Base-by-base conservation (phyloP, 2,113 vertebrate genomes). In the Solea solea region DNA sequence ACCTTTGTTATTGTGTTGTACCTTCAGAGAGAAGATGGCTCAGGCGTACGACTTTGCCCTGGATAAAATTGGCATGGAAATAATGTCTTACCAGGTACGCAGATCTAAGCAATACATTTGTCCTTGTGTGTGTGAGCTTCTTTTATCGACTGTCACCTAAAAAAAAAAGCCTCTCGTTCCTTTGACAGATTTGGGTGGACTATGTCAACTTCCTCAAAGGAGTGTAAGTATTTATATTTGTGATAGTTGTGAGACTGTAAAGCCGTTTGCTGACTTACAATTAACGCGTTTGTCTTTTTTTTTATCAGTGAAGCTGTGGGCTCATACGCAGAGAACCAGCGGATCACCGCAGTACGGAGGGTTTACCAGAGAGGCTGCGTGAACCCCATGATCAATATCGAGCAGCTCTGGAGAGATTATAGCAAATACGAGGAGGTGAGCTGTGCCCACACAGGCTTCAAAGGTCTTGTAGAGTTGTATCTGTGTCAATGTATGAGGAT, bases 51-150 rank as follows among this genome's bases (percentile, higher is more conserved):
- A 99, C 92, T 99, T 99, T 93, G 98, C 98, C 75, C 92, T 99
- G 85, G 98, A 99, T 94, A 99, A 99, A 95, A 99, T 99, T 86
- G 98, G 98, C 88, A 99, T 99, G 98, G 98, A 99, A 93, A 99
- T 99, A 75, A 99, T 99, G 98, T 98, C 97, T 62, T 99, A 99
- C 83, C 98, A 99, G 96, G 97, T 98, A 95, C 80, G 45, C 12
- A 49, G 5, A 48, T 54, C 14, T 54, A 28, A 28, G 2, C 27
- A 3, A 7, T 45, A 28, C 49, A 45, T 34, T 56, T n/a, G 1
- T 15, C 3, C 7, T 3, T 8, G 11, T 55, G 0, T 45, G 0
- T 49, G 3, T 50, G 1, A 2, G 1, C 46, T 56, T 70, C 7
- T 65, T 3, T 49, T 45, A 13, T 13, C 27, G 1, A 13, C 9